Conservation (phyloP, 2,113 vertebrate genomes). For the Pomatorhinus ruficollis region DNA sequence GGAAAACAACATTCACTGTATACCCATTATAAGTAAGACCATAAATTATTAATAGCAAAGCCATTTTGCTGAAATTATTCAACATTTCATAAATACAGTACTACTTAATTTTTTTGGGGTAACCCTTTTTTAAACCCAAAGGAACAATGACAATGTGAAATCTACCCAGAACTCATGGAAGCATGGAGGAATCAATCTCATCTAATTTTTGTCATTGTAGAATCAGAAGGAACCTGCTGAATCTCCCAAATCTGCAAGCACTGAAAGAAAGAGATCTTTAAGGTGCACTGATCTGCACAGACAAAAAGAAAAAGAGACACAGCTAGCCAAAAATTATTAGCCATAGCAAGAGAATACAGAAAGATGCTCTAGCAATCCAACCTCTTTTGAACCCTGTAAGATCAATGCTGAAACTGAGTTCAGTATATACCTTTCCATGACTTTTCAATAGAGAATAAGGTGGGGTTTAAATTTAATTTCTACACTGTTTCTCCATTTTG, state of each 20-base stretch:
- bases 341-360: not conserved
- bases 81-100: not conserved
- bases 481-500: not conserved
- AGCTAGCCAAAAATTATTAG: not conserved
- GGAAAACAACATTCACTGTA: not conserved
- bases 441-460: not conserved
- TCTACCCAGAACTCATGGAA: not conserved
- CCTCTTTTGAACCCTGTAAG: not conserved
- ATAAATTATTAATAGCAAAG: not conserved
- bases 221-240: not conserved
- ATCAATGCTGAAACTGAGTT: not conserved
- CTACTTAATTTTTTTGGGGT: not conserved
- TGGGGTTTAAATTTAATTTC: not conserved
- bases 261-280: not conserved
- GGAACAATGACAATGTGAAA: not conserved
- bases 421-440: not conserved
- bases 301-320: not conserved
- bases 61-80: not conserved
- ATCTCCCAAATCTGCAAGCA: not conserved
- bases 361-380: not conserved
- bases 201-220: not conserved
- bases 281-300: not conserved
- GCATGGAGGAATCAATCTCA: not conserved
- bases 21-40: not conserved
- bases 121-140: not conserved